These are phyloP conservation scores for Tetrax tetrax DNA, from an alignment of 2,113 vertebrate species.

Conservation along the genomic window DNA sequence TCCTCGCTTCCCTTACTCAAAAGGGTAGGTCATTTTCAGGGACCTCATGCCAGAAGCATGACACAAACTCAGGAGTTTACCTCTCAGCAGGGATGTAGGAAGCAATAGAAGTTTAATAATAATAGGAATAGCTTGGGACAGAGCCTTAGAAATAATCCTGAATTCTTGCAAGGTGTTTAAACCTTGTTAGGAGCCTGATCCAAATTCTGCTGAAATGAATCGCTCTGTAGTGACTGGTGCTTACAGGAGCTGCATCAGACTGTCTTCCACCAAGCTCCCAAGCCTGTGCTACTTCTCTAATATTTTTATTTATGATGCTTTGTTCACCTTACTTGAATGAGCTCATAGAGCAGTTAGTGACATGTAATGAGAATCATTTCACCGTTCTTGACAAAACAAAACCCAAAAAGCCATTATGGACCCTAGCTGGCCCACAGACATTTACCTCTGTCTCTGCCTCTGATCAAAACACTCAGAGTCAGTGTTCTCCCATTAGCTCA, in stretches of 20 bases:
- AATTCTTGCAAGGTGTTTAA: not conserved
- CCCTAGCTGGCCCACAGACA: not conserved
- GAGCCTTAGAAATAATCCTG: not conserved
- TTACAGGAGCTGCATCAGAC: not conserved
- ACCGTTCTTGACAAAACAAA: not conserved
- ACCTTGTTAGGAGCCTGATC: not conserved
- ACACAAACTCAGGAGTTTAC: not conserved
- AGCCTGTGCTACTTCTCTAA: not conserved
- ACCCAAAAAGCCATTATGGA: not conserved
- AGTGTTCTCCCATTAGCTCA: not conserved
- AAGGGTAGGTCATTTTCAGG: not conserved
- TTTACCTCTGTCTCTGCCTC: not conserved
- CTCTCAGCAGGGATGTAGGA: conserved; percentile 31
- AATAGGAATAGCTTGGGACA: not conserved
- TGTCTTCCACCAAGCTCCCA: not conserved
- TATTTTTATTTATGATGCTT: not conserved
- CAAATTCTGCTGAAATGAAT: not conserved
- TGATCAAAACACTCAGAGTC: not conserved
- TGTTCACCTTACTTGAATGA: not conserved
- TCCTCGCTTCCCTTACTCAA: conserved; percentile 7
- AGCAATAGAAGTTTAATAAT: conserved; percentile 35
- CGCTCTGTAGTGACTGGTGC: not conserved
- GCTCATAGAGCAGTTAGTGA: not conserved
- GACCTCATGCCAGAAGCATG: conserved; percentile 10
- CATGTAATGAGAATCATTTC: not conserved